These are phyloP conservation scores for Trissolcus basalis DNA, from an alignment of 1,140 invertebrate species.

Conservation along the genomic window DNA sequence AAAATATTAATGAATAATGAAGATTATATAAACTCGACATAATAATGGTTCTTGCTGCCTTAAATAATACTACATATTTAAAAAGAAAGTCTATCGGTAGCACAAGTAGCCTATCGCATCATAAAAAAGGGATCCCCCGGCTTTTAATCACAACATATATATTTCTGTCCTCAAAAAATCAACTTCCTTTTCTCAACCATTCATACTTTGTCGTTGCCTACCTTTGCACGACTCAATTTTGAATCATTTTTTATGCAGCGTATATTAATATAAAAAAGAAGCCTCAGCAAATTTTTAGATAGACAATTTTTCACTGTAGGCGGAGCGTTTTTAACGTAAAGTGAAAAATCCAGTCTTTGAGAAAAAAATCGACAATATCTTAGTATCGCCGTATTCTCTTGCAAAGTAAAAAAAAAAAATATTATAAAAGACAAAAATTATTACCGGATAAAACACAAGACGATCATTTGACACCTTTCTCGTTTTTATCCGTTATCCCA, in stretches of 20 bases:
- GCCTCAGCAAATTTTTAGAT: conserved; percentile 39
- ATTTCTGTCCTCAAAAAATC: conserved; percentile 39
- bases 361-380: conserved; percentile 43
- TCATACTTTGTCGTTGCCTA: conserved; percentile 52
- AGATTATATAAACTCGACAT: conserved; percentile 59
- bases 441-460: conserved; percentile 8
- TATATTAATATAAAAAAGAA: conserved; percentile 23
- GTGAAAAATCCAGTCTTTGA: conserved; percentile 40
- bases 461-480: conserved; percentile 43
- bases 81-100: conserved; percentile 57
- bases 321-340: conserved; percentile 29
- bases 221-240: conserved; percentile 50
- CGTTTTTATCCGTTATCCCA: not conserved
- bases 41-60: conserved; percentile 67
- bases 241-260: conserved; percentile 52
- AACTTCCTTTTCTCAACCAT: conserved; percentile 44
- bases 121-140: conserved; percentile 19
- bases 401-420: conserved; percentile 22
- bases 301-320: conserved; percentile 43
- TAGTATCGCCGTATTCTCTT: conserved; percentile 44
- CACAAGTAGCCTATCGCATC: conserved; percentile 48
- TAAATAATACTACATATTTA: conserved; percentile 65
- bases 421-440: conserved; percentile 13
- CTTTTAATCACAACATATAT: conserved; percentile 47
- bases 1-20: conserved; percentile 38